Conservation (phyloP, 2,113 vertebrate species). For the Zosterops japonicus region DNA sequence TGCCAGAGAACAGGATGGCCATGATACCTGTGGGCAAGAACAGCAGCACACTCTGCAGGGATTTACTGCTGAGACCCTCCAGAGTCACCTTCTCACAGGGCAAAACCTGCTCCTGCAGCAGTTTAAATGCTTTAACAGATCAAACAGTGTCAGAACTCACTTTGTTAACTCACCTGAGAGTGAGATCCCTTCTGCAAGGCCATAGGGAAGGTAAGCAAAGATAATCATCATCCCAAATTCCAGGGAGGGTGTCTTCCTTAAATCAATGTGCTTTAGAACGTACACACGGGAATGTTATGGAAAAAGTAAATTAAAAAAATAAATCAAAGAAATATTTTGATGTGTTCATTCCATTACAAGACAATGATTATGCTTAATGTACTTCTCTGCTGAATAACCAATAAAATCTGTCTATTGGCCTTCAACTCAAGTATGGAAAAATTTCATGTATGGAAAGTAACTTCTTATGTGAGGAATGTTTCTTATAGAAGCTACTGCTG, state of each 20-base stretch:
- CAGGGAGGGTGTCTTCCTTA: slow-evolving; percentile 95
- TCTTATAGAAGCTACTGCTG: neutral
- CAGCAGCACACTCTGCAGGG: neutral
- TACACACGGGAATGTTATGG: slow-evolving; percentile 63
- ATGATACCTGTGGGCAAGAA: slow-evolving; percentile 86
- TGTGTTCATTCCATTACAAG: neutral
- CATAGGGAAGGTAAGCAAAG: slow-evolving; percentile 97
- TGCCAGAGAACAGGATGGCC: slow-evolving; percentile 98
- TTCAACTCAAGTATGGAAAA: neutral
- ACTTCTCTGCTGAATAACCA: neutral
- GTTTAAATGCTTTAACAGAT: neutral
- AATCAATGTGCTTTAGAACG: slow-evolving; percentile 92
- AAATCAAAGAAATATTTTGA: neutral
- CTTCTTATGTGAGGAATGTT: neutral
- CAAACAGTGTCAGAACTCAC: neutral
- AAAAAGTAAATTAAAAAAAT: neutral
- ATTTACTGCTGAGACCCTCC: neutral
- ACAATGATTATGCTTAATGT: neutral
- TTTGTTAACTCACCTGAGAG: slow-evolving; percentile 84
- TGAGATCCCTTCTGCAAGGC: slow-evolving; percentile 94
- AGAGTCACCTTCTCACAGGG: neutral
- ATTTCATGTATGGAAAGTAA: neutral
- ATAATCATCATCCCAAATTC: slow-evolving; percentile 99
- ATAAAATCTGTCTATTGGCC: neutral
- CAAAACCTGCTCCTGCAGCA: neutral